These are phyloP conservation scores for Caracal caracal DNA, from an alignment of 2,113 vertebrate genomes.

Conservation along the genomic window DNA sequence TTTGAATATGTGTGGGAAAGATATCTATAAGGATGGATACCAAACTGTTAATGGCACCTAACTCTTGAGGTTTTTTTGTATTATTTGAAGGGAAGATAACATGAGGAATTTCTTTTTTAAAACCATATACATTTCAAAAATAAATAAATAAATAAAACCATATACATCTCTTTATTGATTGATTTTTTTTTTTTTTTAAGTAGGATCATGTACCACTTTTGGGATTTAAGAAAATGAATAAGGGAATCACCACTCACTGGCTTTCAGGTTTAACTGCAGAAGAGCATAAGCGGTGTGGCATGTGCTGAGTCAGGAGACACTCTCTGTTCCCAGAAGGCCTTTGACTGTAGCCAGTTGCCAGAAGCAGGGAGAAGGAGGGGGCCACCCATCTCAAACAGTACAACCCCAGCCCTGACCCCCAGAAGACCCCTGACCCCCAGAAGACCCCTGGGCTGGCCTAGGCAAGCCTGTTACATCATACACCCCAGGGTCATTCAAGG, in stretches of 20 bases:
- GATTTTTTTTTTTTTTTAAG: background rate
- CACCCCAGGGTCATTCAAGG: background rate
- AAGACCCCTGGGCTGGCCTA: background rate
- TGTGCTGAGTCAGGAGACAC: background rate
- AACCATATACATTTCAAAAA: background rate
- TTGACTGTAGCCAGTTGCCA: background rate
- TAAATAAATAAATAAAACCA: background rate
- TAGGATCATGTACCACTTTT: background rate
- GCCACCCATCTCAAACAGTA: background rate
- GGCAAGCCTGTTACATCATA: background rate
- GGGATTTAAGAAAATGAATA: conserved; percentile 17
- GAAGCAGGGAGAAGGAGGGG: background rate
- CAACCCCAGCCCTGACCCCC: background rate
- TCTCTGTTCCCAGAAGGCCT: background rate
- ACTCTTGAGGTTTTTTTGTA: background rate
- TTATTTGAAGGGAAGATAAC: background rate
- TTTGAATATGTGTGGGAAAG: background rate
- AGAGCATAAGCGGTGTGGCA: background rate
- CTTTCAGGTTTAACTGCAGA: background rate
- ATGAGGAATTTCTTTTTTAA: background rate
- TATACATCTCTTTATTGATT: background rate
- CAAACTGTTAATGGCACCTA: background rate
- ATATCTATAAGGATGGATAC: background rate
- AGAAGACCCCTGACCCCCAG: background rate
- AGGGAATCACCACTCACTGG: background rate